Base-by-base conservation (phyloP, 2,797 vertebrate species). In the Arctocebus calabarensis region DNA sequence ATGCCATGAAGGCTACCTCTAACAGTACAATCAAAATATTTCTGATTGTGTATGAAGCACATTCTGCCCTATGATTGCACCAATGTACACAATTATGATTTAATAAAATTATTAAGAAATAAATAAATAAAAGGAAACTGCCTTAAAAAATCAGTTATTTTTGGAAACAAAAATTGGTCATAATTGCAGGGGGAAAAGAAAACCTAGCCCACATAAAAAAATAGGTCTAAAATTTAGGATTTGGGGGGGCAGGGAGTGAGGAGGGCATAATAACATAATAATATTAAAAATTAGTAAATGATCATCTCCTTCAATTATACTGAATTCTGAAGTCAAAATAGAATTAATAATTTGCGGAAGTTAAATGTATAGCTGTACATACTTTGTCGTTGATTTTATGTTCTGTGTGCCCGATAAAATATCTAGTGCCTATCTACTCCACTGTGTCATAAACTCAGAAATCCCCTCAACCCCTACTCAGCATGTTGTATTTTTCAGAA, bases 81-180 rank as follows among this genome's bases (percentile, higher is more conserved):
- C n/a, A n/a, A n/a, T n/a, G n/a, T n/a, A n/a, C n/a, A n/a, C n/a
- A n/a, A n/a, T n/a, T n/a, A n/a, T n/a, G n/a, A n/a, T n/a, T n/a
- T n/a, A n/a, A n/a, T n/a, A n/a, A n/a, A n/a, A n/a, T n/a, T n/a
- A n/a, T n/a, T n/a, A n/a, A n/a, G n/a, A 85, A 90, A 73, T 32
- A 48, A 94, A 90, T 59, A 85, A 90, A 73, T 32, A 48, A 94
- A 90, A 81, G 11, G 11, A 83, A 32, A 5, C 4, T 73, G n/a
- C 11, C 10, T 79, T 57, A 73, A 62, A 8, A 89, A 79, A 48
- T 61, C 4, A 83, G 16, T 64, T 84, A 29, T n/a, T 92, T 94
- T 79, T 68, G 2, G 12, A 92, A 84, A 90, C 4, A 52, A 85
- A 95, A 68, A 62, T 40, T 96, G 29, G 20, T 17, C 45, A 64